Conservation (phyloP, 2,113 vertebrate genomes). For the Tragelaphus buxtoni region DNA sequence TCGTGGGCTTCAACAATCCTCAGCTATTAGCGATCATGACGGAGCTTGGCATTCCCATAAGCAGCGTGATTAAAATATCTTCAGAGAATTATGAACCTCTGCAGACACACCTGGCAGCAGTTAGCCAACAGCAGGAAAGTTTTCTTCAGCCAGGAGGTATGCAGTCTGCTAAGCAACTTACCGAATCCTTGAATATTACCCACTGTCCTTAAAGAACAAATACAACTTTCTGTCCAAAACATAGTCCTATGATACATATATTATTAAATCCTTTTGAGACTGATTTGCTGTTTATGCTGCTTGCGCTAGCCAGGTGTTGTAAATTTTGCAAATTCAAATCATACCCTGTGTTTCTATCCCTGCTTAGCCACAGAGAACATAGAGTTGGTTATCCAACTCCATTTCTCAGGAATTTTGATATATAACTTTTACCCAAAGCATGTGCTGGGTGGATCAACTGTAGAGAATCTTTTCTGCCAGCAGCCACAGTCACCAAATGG, state of each 20-base stretch:
- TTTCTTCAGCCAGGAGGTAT: constrained; percentile 77
- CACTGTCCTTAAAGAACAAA: not conserved
- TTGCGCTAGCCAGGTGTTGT: constrained; percentile 43
- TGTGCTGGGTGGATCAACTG: not conserved
- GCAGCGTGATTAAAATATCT: constrained; percentile 88
- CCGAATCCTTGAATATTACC: not conserved
- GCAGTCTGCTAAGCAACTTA: not conserved
- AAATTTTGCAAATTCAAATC: constrained; percentile 57
- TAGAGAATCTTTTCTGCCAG: not conserved
- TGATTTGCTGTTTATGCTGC: constrained; percentile 37
- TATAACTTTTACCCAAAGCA: not conserved
- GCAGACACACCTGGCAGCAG: constrained; percentile 68
- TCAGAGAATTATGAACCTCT: constrained; percentile 78
- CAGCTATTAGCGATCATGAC: constrained; percentile 84
- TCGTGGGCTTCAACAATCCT: constrained; percentile 87
- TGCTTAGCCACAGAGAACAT: not conserved
- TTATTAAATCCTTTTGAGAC: constrained; percentile 31
- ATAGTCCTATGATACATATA: not conserved
- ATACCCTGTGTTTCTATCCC: not conserved
- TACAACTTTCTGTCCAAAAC: not conserved
- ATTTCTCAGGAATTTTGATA: constrained; percentile 20
- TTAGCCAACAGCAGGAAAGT: constrained; percentile 51
- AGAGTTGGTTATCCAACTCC: not conserved
- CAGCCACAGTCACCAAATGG: not conserved
- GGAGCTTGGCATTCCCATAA: constrained; percentile 85